Conservation (phyloP, 2,113 vertebrate species). For the Clarias macrocephalus region DNA sequence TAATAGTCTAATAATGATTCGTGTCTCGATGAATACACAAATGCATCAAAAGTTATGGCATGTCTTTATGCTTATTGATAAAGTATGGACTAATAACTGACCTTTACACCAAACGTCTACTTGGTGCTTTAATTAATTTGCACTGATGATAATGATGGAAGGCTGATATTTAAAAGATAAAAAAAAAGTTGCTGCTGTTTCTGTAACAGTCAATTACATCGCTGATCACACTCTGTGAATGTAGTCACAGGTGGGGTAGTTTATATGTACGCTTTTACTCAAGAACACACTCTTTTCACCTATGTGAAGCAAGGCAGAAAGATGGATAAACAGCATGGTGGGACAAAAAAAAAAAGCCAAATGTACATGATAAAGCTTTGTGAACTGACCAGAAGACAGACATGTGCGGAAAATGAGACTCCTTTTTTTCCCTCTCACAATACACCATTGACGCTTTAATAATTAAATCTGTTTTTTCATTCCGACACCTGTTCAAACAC, state of each 20-base stretch:
- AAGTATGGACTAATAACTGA: not conserved
- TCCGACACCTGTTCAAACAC: conserved; percentile 37
- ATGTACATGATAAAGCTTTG: conserved; percentile 37
- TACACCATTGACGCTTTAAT: not conserved
- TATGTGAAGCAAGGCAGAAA: not conserved
- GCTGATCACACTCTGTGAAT: not conserved
- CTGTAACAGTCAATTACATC: conserved; percentile 7
- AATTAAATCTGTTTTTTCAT: conserved; percentile 18
- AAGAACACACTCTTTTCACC: not conserved
- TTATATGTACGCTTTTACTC: conserved; percentile 5
- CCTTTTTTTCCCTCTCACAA: not conserved
- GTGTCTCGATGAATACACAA: not conserved
- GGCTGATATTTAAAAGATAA: conserved; percentile 8
- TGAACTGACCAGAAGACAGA: conserved; percentile 57
- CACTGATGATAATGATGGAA: not conserved
- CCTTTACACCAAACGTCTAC: not conserved
- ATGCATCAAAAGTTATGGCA: not conserved
- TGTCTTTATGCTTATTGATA: not conserved
- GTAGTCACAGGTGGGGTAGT: not conserved
- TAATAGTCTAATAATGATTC: not conserved
- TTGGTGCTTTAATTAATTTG: not conserved
- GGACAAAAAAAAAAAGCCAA: not conserved
- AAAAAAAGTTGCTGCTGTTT: not conserved
- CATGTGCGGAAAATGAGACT: conserved; percentile 52
- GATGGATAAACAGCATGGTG: not conserved